Conservation (phyloP, 2,888 invertebrate genomes). For the Sesia bembeciformis region DNA sequence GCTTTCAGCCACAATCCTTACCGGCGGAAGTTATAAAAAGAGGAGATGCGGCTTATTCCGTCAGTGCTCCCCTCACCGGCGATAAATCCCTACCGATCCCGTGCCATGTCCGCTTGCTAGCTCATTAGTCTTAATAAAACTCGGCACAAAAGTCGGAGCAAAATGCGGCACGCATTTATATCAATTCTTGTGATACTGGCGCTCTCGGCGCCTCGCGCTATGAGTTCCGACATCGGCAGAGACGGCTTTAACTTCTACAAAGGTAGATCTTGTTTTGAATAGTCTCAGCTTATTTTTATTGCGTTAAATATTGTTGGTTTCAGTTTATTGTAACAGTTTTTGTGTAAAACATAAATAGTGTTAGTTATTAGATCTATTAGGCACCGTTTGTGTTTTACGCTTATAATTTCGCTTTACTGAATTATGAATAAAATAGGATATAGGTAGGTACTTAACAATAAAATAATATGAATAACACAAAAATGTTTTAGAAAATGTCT, state of each 20-base stretch:
- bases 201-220: slow-evolving; percentile 21
- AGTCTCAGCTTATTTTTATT: too few species aligned
- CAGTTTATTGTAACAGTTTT: too few species aligned
- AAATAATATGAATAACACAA: too few species aligned
- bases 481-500: too few species aligned
- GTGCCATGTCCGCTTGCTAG: slow-evolving; percentile 18
- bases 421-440: too few species aligned
- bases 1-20: background rate
- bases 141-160: slow-evolving; percentile 21
- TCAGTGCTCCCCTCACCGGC: slow-evolving; percentile 19
- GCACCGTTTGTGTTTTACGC: too few species aligned
- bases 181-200: slow-evolving; percentile 43
- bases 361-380: too few species aligned
- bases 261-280: slow-evolving; percentile 26
- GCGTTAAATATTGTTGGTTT: too few species aligned
- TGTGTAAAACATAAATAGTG: too few species aligned
- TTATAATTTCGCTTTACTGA: too few species aligned
- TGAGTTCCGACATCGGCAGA: slow-evolving; percentile 42
- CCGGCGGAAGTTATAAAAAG: slow-evolving; percentile 41
- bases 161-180: slow-evolving; percentile 53
- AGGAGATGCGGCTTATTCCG: slow-evolving; percentile 11
- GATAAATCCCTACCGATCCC: slow-evolving; percentile 16
- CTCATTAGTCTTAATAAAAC: slow-evolving; percentile 13
- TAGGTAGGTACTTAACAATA: too few species aligned
- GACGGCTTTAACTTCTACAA: slow-evolving; percentile 65